Conservation (phyloP, 2,113 vertebrate species). For the Festucalex cinctus region DNA sequence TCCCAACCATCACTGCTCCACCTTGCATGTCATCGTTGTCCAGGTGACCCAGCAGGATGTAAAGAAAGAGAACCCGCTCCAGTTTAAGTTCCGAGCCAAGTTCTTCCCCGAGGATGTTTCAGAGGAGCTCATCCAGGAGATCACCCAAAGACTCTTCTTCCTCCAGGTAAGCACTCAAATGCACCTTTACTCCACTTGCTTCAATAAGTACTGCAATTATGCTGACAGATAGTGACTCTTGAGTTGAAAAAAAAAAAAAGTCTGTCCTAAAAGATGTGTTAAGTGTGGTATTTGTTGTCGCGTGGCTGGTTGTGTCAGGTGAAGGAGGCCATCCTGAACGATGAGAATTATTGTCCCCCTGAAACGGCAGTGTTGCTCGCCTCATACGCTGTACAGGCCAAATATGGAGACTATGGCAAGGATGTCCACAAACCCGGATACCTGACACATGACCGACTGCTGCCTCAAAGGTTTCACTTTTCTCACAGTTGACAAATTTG, state of each 20-base stretch:
- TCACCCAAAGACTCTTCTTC: constrained; percentile 97
- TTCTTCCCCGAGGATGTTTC: constrained; percentile 98
- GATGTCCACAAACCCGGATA: constrained; percentile 91
- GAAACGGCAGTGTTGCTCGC: constrained; percentile 95
- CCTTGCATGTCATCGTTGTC: background rate
- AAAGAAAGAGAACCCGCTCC: constrained; percentile 94
- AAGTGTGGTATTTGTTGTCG: background rate
- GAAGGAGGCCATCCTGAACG: constrained; percentile 95
- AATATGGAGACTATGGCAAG: constrained; percentile 90
- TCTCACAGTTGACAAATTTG: too few relatives aligned
- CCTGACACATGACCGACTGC: constrained; percentile 88
- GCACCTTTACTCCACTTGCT: too few relatives aligned
- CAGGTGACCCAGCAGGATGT: constrained; percentile 97
- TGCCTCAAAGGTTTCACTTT: constrained; percentile 87
- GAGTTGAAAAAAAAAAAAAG: background rate
- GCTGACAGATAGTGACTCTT: background rate
- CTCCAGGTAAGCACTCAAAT: constrained; percentile 80
- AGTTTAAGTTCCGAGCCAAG: constrained; percentile 96
- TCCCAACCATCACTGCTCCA: background rate
- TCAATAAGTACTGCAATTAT: background rate
- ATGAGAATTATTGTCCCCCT: constrained; percentile 98
- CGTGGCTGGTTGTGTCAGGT: constrained; percentile 72
- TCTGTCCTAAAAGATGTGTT: background rate
- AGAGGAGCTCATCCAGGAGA: constrained; percentile 96
- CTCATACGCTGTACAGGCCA: constrained; percentile 94